These are phyloP conservation scores for Agrochola lychnidis DNA, from an alignment of 2,888 invertebrate species.

Conservation along the genomic window DNA sequence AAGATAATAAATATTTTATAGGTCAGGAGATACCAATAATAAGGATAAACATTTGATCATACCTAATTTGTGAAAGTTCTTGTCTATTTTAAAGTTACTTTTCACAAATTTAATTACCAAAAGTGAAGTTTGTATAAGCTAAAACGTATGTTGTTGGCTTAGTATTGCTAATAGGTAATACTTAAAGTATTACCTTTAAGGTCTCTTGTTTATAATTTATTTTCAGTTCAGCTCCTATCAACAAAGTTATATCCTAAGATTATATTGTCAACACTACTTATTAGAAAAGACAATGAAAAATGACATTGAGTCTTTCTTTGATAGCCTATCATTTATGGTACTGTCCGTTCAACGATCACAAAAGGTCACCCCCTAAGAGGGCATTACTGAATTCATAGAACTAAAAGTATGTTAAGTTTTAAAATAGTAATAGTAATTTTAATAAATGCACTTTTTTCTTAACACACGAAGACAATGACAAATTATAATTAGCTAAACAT, in stretches of 20 bases:
- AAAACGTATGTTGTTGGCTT: not conserved
- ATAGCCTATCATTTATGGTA: not conserved
- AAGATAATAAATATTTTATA: not conserved
- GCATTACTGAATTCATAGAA: not conserved
- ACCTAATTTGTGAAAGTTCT: not conserved
- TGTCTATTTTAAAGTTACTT: not conserved
- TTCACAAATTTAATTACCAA: not conserved
- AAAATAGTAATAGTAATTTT: not conserved
- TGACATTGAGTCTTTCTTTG: slow-evolving; percentile 5
- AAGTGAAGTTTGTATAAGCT: not conserved
- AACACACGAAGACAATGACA: slow-evolving; percentile 1
- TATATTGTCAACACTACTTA: not conserved
- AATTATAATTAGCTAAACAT: slow-evolving; percentile 33
- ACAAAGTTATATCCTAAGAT: not conserved
- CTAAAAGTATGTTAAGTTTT: not conserved
- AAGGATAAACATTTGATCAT: not conserved
- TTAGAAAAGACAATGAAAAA: slow-evolving; percentile 6
- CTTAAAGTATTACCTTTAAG: not conserved
- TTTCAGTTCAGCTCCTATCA: not conserved
- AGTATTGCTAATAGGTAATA: not conserved
- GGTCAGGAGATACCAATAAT: not conserved
- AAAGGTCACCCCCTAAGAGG: not conserved
- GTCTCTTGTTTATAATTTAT: not conserved
- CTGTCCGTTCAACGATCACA: slow-evolving; percentile 7
- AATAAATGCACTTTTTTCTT: slow-evolving; percentile 1